Conservation (phyloP, 2,797 vertebrate species). For the Silurus lanzhouensis region DNA sequence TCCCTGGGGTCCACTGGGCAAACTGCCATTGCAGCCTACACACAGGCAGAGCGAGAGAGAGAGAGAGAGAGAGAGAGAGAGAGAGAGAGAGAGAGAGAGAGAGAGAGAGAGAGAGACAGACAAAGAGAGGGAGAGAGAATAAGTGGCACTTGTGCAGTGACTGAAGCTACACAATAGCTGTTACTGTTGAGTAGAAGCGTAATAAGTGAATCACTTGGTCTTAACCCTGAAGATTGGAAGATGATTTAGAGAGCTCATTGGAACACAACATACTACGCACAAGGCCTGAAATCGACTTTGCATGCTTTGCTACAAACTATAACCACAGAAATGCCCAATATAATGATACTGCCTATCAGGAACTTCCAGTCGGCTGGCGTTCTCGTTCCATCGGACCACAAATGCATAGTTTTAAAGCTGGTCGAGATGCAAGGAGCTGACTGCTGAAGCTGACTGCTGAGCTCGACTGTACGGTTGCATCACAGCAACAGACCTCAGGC, state of each 20-base stretch:
- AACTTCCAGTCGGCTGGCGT: neutral
- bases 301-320: neutral
- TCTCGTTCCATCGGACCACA: neutral
- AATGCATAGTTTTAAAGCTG: neutral
- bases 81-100: slow-evolving; percentile 22
- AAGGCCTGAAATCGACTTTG: neutral
- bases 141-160: slow-evolving; percentile 18
- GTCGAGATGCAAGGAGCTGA: neutral
- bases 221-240: slow-evolving; percentile 10
- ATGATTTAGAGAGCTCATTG: slow-evolving; percentile 47
- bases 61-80: neutral
- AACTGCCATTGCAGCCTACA: slow-evolving; percentile 81
- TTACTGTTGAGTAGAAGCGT: neutral
- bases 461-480: neutral
- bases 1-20: slow-evolving; percentile 93
- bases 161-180: neutral
- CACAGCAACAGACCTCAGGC: neutral
- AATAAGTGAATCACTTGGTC: neutral
- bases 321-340: neutral
- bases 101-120: slow-evolving; percentile 14
- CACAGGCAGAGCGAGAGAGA: slow-evolving; percentile 34
- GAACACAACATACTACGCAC: slow-evolving; percentile 31
- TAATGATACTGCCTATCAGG: neutral
- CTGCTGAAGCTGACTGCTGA: neutral
- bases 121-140: slow-evolving; percentile 10